These are phyloP conservation scores for Melipona beecheii DNA, from an alignment of 2,888 invertebrate species.

Conservation along the genomic window DNA sequence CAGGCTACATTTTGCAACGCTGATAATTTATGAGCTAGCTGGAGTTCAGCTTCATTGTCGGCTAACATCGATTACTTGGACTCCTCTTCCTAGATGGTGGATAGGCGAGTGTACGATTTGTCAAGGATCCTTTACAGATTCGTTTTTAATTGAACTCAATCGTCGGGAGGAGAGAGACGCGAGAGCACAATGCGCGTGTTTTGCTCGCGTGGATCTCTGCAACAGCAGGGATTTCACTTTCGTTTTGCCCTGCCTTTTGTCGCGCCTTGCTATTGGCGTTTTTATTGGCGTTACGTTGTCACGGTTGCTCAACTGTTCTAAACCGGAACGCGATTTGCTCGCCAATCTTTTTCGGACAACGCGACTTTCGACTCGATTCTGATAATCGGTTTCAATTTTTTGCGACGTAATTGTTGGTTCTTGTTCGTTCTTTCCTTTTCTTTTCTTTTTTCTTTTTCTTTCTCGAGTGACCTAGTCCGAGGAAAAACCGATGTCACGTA, in stretches of 20 bases:
- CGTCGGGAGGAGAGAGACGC: not conserved
- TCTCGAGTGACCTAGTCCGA: conserved; percentile 11
- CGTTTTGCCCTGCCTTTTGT: conserved; percentile 1
- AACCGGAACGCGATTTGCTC: not conserved
- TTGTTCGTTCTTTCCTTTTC: not conserved
- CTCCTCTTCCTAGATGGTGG: not conserved
- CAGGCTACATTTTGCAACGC: conserved; percentile 38
- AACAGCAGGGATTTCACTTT: not conserved
- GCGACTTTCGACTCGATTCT: not conserved
- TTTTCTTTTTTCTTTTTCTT: not conserved
- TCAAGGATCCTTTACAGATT: conserved; percentile 1
- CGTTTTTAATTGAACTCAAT: conserved; percentile 21
- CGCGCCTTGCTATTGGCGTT: not conserved
- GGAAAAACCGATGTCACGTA: conserved; percentile 41
- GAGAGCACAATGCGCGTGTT: not conserved
- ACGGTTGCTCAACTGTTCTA: conserved; percentile 37
- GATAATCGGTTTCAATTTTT: not conserved
- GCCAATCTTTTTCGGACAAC: not conserved
- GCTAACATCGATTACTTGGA: not conserved
- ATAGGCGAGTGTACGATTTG: not conserved
- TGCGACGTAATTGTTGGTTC: not conserved
- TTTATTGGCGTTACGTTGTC: conserved; percentile 11
- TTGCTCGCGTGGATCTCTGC: not conserved
- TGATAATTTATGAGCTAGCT: conserved; percentile 17
- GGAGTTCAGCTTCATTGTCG: conserved; percentile 23